Evolutionary conservation across 2,797 vertebrate genomes (phyloP).

Genomic region (Gambusia yucatana): DNA sequence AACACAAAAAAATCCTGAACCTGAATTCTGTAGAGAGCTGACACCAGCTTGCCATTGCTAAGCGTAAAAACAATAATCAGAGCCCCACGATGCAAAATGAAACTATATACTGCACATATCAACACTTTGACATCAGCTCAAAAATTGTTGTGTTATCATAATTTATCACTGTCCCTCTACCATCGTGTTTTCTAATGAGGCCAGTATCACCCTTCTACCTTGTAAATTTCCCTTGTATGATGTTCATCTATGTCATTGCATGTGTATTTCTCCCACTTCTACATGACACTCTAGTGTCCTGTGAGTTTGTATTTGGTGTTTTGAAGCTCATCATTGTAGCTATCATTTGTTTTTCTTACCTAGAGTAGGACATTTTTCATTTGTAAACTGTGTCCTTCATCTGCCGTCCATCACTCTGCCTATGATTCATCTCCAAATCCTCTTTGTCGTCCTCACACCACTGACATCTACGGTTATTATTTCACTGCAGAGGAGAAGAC

Average conservation of each 20-base stretch:
- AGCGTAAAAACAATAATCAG: conserved; percentile 15
- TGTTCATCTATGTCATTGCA: conserved; percentile 28
- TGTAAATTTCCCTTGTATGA: conserved; percentile 35
- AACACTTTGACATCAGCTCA: background rate
- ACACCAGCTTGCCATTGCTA: conserved; percentile 39
- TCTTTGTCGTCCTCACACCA: background rate
- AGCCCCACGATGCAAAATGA: background rate
- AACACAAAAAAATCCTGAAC: conserved; percentile 42
- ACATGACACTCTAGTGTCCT: conserved; percentile 22
- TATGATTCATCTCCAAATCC: conserved; percentile 9
- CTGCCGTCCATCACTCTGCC: conserved; percentile 21
- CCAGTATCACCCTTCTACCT: conserved; percentile 2
- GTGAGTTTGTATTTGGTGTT: conserved; percentile 42
- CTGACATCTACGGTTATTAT: background rate
- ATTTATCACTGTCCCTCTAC: conserved; percentile 1
- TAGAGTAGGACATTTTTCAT: conserved; percentile 25
- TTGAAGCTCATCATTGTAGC: conserved; percentile 21
- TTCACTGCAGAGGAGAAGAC: background rate
- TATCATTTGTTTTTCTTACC: conserved; percentile 15
- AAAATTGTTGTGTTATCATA: background rate
- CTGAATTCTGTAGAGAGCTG: conserved; percentile 70
- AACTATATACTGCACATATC: background rate
- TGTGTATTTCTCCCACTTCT: conserved; percentile 28
- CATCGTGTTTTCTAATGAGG: conserved; percentile 14
- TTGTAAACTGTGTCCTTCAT: conserved; percentile 15